Base-by-base conservation (phyloP, 2,113 vertebrate species). In the Beaufortia kweichowensis region DNA sequence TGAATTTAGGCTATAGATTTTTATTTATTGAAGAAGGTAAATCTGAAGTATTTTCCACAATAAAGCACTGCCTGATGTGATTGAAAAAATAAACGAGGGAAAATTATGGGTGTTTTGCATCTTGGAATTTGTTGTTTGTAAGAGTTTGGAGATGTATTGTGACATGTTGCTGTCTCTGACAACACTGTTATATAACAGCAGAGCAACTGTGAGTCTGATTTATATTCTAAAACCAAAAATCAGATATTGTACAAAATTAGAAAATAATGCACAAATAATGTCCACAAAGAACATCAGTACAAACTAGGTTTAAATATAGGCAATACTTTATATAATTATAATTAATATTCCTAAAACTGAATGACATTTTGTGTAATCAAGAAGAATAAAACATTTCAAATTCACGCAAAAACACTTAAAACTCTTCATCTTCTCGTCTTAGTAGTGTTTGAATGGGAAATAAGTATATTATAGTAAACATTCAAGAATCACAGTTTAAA, bases 161-260 rank as follows among this genome's bases (percentile, higher is more conserved):
- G 14, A 12, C 5, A 48, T 43, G 8, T 2, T 17, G 14, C 17
- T 28, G 41, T 28, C 21, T 65, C 6, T 4, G 14, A 19, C 63
- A 12, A 19, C 15, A 28, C 63, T 15, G 6, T 41, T 15, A 21
- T 39, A 7, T 21, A 10, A 1, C 12, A 85, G 70, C 80, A 33
- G 48, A 77, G 86, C 65, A 87, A 67, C 57, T 75, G 29, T 60
- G 67, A 10, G 11, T 78, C 78, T 81, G 53, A 79, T 86, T 83
- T 92, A 69, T n/a, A 82, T 85, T 91, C 87, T 88, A 84, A 92
- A 91, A 92, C 92, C 93, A 88, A 92, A 91, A 91, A 89, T n/a
- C n/a, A n/a, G n/a, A n/a, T n/a, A n/a, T n/a, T n/a, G n/a, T n/a
- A n/a, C n/a, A n/a, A n/a, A n/a, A n/a, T n/a, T 88, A 84, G 89